A percentile compares a stretch with the other conserved stretches of the same genome.
These are phyloP conservation scores for Xiphophorus couchianus DNA, from an alignment of 2,113 vertebrate species.

Conservation along the genomic window DNA sequence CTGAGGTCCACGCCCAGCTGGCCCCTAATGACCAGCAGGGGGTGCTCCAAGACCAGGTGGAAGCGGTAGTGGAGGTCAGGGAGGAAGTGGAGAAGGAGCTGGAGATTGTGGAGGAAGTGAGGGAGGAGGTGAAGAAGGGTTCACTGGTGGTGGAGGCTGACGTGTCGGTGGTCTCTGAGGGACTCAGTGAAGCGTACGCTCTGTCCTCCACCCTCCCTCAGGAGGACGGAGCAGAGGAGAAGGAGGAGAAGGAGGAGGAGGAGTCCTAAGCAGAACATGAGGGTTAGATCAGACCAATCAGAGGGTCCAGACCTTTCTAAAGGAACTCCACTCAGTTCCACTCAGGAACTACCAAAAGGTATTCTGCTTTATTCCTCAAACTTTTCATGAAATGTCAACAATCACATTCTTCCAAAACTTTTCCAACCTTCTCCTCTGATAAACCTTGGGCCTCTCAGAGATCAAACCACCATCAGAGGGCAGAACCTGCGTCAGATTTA, in stretches of 20 bases:
- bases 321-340: background rate
- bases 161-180: slow-evolving; percentile 42
- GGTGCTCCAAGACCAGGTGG: slow-evolving; percentile 51
- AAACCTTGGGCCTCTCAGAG: background rate
- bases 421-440: background rate
- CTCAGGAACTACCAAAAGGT: background rate
- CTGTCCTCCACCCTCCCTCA: slow-evolving; percentile 77
- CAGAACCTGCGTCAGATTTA: background rate
- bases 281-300: slow-evolving; percentile 6
- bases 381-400: background rate
- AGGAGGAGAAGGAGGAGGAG: slow-evolving; percentile 29
- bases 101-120: background rate
- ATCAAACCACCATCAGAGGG: background rate
- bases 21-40: slow-evolving; percentile 72
- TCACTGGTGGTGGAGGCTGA: slow-evolving; percentile 53
- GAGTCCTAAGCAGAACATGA: slow-evolving; percentile 13
- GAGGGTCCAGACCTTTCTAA: background rate
- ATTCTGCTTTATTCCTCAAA: background rate
- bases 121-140: background rate
- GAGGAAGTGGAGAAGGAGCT: slow-evolving; percentile 59
- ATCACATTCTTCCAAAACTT: no score
- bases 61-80: background rate
- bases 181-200: slow-evolving; percentile 72
- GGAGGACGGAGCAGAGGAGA: slow-evolving; percentile 39
- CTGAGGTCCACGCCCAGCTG: slow-evolving; percentile 78